A percentile compares a stretch with the other conserved stretches of the same genome.
These are phyloP conservation scores for Rhyacophila evoluta DNA, from an alignment of 2,888 invertebrate species.

Conservation along the genomic window DNA sequence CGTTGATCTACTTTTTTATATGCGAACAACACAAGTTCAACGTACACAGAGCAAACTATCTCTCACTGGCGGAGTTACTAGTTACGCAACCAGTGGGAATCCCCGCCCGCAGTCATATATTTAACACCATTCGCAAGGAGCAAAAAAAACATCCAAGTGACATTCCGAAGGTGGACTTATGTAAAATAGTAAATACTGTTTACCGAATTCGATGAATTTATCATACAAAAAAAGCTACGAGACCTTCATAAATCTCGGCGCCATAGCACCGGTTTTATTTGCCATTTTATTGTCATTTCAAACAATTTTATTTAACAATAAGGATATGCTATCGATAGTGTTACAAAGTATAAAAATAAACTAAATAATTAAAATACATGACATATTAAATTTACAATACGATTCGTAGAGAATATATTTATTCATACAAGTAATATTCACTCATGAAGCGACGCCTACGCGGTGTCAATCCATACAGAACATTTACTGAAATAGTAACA, in stretches of 20 bases:
- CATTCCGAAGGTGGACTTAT: conserved; percentile 10
- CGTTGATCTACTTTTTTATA: not conserved
- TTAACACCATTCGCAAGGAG: not conserved
- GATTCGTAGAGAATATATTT: too few species aligned
- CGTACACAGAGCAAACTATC: not conserved
- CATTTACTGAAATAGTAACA: too few species aligned
- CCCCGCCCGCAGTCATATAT: conserved; percentile 15
- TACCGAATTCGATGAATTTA: conserved; percentile 9
- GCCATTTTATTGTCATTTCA: not conserved
- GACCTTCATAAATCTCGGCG: conserved; percentile 12
- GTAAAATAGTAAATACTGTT: not conserved
- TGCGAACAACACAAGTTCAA: not conserved
- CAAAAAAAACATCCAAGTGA: not conserved
- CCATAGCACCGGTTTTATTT: conserved; percentile 8
- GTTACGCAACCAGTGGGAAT: conserved; percentile 8
- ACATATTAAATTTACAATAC: too few species aligned
- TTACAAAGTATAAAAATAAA: not conserved
- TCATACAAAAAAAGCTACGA: not conserved
- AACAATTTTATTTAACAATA: not conserved
- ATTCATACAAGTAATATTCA: too few species aligned
- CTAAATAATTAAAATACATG: too few species aligned
- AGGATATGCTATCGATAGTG: not conserved
- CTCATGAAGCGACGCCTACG: too few species aligned
- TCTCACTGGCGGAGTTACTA: not conserved
- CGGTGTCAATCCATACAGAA: too few species aligned